phyloP scores from a whole-genome alignment of 2,113 vertebrate species.

The Malurus elegans region DNA sequence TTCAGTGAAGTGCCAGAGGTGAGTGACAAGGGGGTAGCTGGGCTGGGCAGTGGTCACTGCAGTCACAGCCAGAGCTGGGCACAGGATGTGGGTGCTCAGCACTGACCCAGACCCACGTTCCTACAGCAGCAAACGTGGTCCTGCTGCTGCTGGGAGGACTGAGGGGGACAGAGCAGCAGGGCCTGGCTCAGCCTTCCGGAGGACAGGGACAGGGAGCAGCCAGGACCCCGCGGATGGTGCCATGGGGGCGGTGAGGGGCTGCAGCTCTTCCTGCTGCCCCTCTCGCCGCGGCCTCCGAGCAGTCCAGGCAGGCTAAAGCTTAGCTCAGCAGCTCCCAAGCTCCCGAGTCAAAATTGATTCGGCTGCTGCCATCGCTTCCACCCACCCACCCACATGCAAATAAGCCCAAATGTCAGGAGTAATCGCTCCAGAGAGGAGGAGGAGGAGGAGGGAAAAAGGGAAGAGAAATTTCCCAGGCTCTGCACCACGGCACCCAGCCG shows the following conservation, averaged over 20 bases:
- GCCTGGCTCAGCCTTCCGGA: neutral
- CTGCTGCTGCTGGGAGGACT: rapidly evolving
- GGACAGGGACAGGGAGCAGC: rapidly evolving
- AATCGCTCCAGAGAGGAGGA: neutral
- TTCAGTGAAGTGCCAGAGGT: neutral
- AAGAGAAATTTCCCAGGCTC: neutral
- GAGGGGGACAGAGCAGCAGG: rapidly evolving
- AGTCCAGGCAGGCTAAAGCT: neutral
- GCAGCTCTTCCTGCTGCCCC: neutral
- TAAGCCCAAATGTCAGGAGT: conserved; percentile 53
- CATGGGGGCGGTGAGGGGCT: rapidly evolving
- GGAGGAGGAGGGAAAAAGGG: neutral
- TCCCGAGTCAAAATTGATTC: conserved; percentile 44
- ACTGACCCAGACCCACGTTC: rapidly evolving
- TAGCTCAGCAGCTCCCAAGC: conserved; percentile 33
- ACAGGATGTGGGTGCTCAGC: rapidly evolving
- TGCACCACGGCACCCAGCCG: rapidly evolving
- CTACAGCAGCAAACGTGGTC: rapidly evolving
- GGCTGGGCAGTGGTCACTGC: neutral
- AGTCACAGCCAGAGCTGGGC: rapidly evolving
- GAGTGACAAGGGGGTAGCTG: neutral
- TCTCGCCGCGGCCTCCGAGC: rapidly evolving
- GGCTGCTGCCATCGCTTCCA: conserved; percentile 23
- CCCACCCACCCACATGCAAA: conserved; percentile 54
- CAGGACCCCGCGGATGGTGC: rapidly evolving